phyloP scores from a whole-genome alignment of 2,113 vertebrate species.

The Muntiacus reevesi region DNA sequence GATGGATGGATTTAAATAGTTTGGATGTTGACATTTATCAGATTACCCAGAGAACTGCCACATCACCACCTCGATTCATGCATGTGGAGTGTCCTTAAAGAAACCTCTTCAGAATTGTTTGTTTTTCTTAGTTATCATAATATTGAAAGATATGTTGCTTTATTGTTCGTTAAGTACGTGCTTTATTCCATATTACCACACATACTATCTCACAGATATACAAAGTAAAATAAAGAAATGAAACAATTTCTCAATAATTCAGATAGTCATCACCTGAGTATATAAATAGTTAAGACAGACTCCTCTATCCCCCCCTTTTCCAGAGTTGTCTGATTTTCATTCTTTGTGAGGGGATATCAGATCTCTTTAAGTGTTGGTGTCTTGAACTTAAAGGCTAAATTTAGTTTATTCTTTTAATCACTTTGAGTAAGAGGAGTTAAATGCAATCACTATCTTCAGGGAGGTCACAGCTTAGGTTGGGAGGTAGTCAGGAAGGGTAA shows the following conservation, averaged over 20 bases:
- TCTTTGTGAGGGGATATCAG: background rate
- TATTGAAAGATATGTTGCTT: conserved; percentile 19
- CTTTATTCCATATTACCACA: background rate
- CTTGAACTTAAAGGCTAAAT: background rate
- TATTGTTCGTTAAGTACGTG: background rate
- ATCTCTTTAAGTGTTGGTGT: background rate
- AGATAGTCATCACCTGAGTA: background rate
- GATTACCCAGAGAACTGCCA: conserved; percentile 13
- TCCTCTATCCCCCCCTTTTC: background rate
- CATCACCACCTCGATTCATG: background rate
- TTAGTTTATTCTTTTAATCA: background rate
- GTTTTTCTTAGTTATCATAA: conserved; percentile 1
- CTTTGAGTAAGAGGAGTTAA: background rate
- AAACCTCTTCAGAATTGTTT: conserved; percentile 51
- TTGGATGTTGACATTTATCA: conserved; percentile 57
- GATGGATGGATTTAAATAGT: conserved; percentile 30
- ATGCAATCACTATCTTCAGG: background rate
- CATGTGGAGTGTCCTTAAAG: background rate
- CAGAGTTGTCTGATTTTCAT: background rate
- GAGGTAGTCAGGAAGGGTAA: background rate
- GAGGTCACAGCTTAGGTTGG: background rate
- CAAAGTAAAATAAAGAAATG: background rate
- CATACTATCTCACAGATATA: background rate
- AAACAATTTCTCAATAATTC: background rate
- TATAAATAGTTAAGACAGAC: background rate